Base-by-base conservation (phyloP, 2,797 vertebrate genomes). In the Enteromius fasciolatus region DNA sequence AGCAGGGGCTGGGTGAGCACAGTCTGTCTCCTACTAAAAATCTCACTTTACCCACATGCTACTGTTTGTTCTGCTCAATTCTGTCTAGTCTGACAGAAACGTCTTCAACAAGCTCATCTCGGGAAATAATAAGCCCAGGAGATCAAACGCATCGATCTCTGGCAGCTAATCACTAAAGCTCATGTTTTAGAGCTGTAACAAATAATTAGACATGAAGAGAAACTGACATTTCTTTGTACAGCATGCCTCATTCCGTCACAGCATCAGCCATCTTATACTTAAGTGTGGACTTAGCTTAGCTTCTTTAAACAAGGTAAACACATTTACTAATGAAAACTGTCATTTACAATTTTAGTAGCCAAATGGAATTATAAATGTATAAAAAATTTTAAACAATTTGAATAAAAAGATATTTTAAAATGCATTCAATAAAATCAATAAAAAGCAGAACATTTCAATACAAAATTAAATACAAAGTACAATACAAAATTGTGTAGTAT, bases 181-280 rank as follows among this genome's bases (percentile, higher is more conserved):
- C 31, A 33, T 33, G 52, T 69, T 80, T 63, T 64, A 80, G 70
- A 73, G 66, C 59, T 39, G 50, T 64, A 64, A 68, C 25, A 36
- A 81, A 79, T 87, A 85, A 87, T 85, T 86, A 85, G 83, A 64
- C 69, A 70, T 78, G 52, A 50, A 36, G 72, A 83, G 52, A 76
- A 80, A 61, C 6, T 41, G 70, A 39, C 75, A 70, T 59, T 18
- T 81, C 57, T 63, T 73, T 73, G 68, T 63, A 48, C 39, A 57
- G 39, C 12, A n/a, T 33, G 23, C 78, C 39, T 80, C 52, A 25
- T 41, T 66, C 70, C 44, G 54, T 75, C 68, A 72, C 67, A 63
- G 69, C 28, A 25, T 14, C 68, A 25, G 20, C 12, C 23, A 31
- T 50, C 57, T 48, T 25, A 64, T 12, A n/a, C 33, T 31, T 57